Conservation (phyloP, 2,113 vertebrate species). For the Solea senegalensis region DNA sequence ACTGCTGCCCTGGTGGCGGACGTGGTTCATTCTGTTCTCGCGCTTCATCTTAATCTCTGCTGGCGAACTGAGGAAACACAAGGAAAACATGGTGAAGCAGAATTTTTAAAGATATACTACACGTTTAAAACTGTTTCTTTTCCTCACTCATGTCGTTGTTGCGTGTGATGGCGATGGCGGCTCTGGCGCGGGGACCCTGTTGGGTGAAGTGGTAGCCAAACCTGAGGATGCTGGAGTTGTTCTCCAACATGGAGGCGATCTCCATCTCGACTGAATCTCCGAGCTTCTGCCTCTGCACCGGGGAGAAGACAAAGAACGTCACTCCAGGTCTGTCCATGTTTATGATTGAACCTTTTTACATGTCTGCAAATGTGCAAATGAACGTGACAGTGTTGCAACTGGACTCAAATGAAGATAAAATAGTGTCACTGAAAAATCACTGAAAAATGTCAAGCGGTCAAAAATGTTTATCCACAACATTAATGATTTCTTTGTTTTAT, state of each 20-base stretch:
- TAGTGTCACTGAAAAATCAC: too few species aligned
- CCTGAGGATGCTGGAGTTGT: constrained; percentile 88
- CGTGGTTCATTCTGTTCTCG: not conserved
- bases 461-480: too few species aligned
- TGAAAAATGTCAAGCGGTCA: too few species aligned
- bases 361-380: too few species aligned
- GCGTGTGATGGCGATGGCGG: constrained; percentile 89
- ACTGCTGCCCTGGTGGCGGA: constrained; percentile 11
- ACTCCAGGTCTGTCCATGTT: not conserved
- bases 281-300: constrained; percentile 86
- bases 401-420: too few species aligned
- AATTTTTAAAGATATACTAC: not conserved
- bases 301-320: not conserved
- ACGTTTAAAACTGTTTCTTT: not conserved
- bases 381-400: too few species aligned
- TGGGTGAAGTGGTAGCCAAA: constrained; percentile 96
- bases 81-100: not conserved
- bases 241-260: constrained; percentile 93
- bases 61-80: constrained; percentile 76
- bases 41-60: constrained; percentile 81
- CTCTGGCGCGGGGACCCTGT: constrained; percentile 92
- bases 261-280: constrained; percentile 95
- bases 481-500: too few species aligned
- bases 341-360: too few species aligned
- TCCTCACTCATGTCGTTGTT: constrained; percentile 93